Base-by-base conservation (phyloP, 2,113 vertebrate genomes). In the Sylvia atricapilla region DNA sequence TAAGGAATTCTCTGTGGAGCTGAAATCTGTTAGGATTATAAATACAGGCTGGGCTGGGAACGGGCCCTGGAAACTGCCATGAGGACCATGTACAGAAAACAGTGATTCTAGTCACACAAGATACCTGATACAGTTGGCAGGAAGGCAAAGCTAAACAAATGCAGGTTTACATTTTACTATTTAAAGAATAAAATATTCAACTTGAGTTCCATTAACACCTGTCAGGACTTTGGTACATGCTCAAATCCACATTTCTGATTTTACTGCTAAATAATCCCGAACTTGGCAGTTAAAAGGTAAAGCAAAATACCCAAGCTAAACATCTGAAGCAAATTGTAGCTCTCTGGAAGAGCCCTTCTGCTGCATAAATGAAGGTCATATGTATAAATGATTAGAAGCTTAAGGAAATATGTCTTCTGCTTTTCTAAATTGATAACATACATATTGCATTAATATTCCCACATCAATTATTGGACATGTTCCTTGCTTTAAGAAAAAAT, bases 201-300 rank as follows among this genome's bases (percentile, higher is more conserved):
- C 93, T 96, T 88, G 85, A 95, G 93, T 87, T 96, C 92, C 87
- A 95, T 96, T 97, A 96, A 96, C 96, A 97, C 93, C 95, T 95
- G 94, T 93, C 93, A 97, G 62, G 79, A 50, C 69, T 96, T 94
- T 95, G 93, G 95, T 91, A 82, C 84, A 21, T 85, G 83, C 76
- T 96, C 95, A 97, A 96, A 94, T 84, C 87, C 93, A 88, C 94
- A 90, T 95, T 95, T 95, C 96, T 95, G 95, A 95, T 96, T 96
- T 96, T 96, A 96, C 93, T 91, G 87, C 92, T 95, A 96, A 97
- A 92, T 96, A 96, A 96, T 97, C 93, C 93, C 79, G 90, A 96
- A 95, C 85, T 95, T 96, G 96, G 95, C 94, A 93, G 95, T 93
- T 89, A 33, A 73, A 88, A 94, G 39, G 87, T 94, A 93, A 94